Base-by-base conservation (phyloP, 2,888 invertebrate species). In the Endotricha flammealis region DNA sequence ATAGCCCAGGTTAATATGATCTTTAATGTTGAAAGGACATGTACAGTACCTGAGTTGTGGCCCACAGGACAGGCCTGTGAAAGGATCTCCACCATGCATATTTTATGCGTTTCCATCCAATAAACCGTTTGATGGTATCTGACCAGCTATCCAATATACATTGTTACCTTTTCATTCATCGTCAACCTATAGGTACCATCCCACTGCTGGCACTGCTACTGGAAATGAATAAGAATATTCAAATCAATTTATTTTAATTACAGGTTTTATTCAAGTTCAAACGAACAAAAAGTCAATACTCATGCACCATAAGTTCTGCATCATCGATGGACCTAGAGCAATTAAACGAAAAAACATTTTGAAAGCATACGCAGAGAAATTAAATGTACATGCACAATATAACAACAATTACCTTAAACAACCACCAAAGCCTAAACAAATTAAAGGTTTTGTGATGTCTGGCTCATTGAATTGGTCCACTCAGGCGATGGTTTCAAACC, bases 231-330 rank as follows among this genome's bases (percentile, higher is more conserved):
- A n/a, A n/a, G n/a, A n/a, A n/a, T n/a, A n/a, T n/a, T n/a, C n/a
- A n/a, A n/a, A n/a, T n/a, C n/a, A n/a, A n/a, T n/a, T 38, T 38
- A 28, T 0, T 48, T 37, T 44, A 25, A 22, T 65, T 57, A 10
- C 62, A 86, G 86, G 86, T 73, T 86, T 86, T 47, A 85, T 86
- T 38, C 70, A 82, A 55, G 82, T 86, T 37, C 86, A 86, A 51
- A 81, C 76, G 11, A 85, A 77, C 42, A 81, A 77, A 34, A 80
- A 80, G 36, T 73, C 88, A 0, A 89, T 83, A 55, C 72, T 92
- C 46, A 93, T 95, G 93, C 95, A 95, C 63, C 94, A 95, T 67
- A 95, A 95, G 67, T 94, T 93, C 78, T 90, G 89, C 40, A 70
- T 94, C 29, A 75, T 93, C 44, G 94, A 94, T 63, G 83, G 85